Evolutionary conservation across 2,113 vertebrate genomes (phyloP).

Genomic region (Entelurus aequoreus): DNA sequence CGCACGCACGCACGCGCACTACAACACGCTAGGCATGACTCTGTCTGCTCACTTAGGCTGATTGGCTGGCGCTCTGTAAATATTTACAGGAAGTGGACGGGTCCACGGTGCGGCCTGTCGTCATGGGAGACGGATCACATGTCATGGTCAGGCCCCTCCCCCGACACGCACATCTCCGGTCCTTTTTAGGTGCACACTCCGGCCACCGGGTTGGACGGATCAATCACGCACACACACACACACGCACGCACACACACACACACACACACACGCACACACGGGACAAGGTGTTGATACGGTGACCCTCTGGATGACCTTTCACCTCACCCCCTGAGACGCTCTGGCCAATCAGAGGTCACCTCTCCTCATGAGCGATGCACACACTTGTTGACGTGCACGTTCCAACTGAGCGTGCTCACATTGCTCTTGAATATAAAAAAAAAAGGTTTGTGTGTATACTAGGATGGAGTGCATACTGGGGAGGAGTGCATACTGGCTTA

Average conservation of each 20-base stretch:
- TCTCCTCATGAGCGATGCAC: conserved; percentile 2
- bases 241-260: conserved; percentile 11
- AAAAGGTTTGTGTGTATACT: no score
- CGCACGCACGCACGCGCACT: conserved; percentile 33
- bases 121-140: conserved; percentile 61
- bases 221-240: conserved; percentile 47
- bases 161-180: conserved; percentile 36
- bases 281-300: conserved; percentile 63
- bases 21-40: conserved; percentile 27
- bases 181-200: conserved; percentile 22
- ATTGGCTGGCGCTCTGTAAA: conserved; percentile 62
- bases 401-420: no score
- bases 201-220: conserved; percentile 49
- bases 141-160: conserved; percentile 53
- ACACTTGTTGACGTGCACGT: neutral
- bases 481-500: no score
- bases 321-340: conserved; percentile 39
- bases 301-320: conserved; percentile 43
- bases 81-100: conserved; percentile 70
- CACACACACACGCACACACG: conserved; percentile 19
- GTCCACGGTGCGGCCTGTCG: conserved; percentile 60
- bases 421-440: no score
- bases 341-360: conserved; percentile 56
- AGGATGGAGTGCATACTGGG: no score
- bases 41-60: conserved; percentile 19